Percentiles rank a stretch among this genome's conserved stretches.
phyloP scores from a whole-genome alignment of 2,888 invertebrate genomes.

The Brachypalpus laphriformis region DNA sequence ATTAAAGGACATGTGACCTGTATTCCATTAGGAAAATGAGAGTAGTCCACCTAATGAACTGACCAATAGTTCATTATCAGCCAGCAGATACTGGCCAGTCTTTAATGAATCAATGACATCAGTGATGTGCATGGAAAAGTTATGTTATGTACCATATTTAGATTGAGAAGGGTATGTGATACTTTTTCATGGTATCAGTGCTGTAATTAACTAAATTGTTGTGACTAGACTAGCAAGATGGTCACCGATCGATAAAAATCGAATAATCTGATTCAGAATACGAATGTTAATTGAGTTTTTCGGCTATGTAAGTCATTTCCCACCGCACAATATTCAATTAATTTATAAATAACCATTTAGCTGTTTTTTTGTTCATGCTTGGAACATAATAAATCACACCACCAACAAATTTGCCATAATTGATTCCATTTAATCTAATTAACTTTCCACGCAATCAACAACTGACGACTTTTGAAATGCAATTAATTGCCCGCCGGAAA shows the following conservation, averaged over 20 bases:
- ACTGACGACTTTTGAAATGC: slow-evolving; percentile 36
- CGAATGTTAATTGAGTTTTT: background rate
- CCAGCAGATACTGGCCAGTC: background rate
- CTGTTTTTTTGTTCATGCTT: background rate
- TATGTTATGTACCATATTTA: too few relatives aligned
- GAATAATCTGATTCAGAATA: background rate
- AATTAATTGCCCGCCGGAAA: slow-evolving; percentile 17
- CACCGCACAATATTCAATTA: background rate
- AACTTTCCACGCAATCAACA: slow-evolving; percentile 20
- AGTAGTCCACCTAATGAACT: background rate
- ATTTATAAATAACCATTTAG: background rate
- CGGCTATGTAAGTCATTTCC: background rate
- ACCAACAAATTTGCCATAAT: background rate
- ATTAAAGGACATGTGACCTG: background rate
- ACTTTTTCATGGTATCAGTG: background rate
- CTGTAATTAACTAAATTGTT: background rate
- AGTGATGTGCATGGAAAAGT: background rate
- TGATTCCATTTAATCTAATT: slow-evolving; percentile 29
- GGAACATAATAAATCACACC: slow-evolving; percentile 11
- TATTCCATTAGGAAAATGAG: slow-evolving; percentile 5
- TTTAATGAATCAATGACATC: background rate
- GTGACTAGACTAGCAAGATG: background rate
- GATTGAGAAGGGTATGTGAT: background rate
- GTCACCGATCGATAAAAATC: background rate
- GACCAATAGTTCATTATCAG: background rate